Base-by-base conservation (phyloP, 2,113 vertebrate species). In the Myotis yumanensis region DNA sequence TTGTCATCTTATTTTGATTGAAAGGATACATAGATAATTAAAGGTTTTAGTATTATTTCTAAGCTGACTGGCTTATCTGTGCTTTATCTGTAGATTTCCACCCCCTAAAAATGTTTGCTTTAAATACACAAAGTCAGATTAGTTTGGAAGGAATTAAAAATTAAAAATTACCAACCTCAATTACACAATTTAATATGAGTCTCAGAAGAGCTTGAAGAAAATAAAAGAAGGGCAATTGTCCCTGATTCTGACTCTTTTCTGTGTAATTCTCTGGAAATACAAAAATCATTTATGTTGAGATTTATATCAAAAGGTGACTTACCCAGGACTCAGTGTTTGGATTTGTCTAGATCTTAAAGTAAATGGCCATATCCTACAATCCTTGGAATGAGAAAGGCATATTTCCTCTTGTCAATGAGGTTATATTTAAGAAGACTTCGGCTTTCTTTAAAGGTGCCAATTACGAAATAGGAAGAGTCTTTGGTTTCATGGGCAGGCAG, bases 1-100 rank as follows among this genome's bases (percentile, higher is more conserved):
- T 64, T 85, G 1, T 77, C 72, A 68, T 81, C 32, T 87, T 87
- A 87, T 37, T 68, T 92, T 96, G 37, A 84, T 94, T 94, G 52
- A 80, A 87, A 91, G 57, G 23, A 7, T 90, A 87, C 15, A 51
- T 92, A 43, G 66, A 72, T 85, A 94, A 89, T 95, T 95, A 91
- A 75, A 64, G 68, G 54, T 91, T 86, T 97, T 89, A 86, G n/a
- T 77, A 89, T 91, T 91, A 94, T 91, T 86, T 88, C 37, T 93
- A 89, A 94, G 52, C 37, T 83, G 37, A 72, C 64, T 95, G 59
- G 43, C 72, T 93, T 95, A 96, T 96, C 62, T 84, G 46, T 77
- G 48, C 73, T 82, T 90, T 89, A 59, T 84, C 68, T 94, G 22
- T 71, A 69, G 59, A 12, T 73, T 15, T 10, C 9, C 4, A 3